Base-by-base conservation (phyloP, 2,113 vertebrate species). In the Sclerurus mexicanus region DNA sequence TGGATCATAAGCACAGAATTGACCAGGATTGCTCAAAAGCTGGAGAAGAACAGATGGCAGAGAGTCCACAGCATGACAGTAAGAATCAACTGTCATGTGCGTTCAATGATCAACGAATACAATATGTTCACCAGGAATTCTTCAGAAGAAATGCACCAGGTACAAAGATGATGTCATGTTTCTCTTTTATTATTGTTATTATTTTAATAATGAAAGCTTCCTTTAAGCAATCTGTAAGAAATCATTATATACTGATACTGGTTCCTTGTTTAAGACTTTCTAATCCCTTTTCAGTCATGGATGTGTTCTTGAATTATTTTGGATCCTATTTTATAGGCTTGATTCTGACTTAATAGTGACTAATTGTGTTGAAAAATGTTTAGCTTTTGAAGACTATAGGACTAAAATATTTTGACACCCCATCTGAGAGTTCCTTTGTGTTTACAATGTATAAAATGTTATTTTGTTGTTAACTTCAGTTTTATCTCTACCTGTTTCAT, bases 1-100 rank as follows among this genome's bases (percentile, higher is more conserved):
- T 99, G 99, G 97, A 99, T 99, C 88, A 99, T 99, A 89, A 99
- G 99, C 97, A 99, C 99, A 0, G 99, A 99, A 90, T 96, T 99
- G 83, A 99, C 98, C 25, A 99, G 99, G 97, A 99, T 99, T 66
- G 99, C 99, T 78, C 99, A 99, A 93, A 98, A 99, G 66, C 95
- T 99, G 95, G 99, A 99, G 96, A 99, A 99, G 90, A 98, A 98
- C 3, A 98, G 98, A 59, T 99, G 99, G 99, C 99, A 99, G 23
- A 98, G 98, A 9, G 98, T 99, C 7, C 99, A 99, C 93, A 98
- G 98, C 96, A 98, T 99, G 37, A 99, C 99, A 4, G 98, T 99
- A 33, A 98, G 99, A 40, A 98, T 99, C 30, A 98, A 99, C 79
- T 99, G 99, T 95, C 99, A 99, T 0, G 99, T 99, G 28, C 98